These are phyloP conservation scores for Pangasius macronema DNA, from an alignment of 2,797 vertebrate genomes.

Conservation along the genomic window DNA sequence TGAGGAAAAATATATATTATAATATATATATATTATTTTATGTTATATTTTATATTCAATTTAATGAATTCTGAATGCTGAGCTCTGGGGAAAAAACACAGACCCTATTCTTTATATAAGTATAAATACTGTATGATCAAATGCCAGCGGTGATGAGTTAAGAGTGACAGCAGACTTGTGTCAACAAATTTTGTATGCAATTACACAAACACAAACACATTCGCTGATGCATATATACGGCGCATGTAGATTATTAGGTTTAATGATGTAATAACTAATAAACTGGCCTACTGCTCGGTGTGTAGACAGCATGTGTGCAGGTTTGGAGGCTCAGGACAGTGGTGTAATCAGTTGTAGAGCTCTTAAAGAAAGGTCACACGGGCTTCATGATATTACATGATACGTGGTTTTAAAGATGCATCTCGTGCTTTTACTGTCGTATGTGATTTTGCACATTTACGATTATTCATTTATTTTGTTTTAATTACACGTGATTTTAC, in stretches of 20 bases:
- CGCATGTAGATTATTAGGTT: background rate
- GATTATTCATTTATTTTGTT: background rate
- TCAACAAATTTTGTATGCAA: background rate
- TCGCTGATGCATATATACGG: background rate
- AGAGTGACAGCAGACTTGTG: conserved; percentile 65
- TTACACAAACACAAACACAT: background rate
- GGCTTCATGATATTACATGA: background rate
- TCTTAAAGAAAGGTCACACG: background rate
- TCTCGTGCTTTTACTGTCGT: background rate
- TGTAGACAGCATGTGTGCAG: background rate
- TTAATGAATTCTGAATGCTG: conserved; percentile 70
- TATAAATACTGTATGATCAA: conserved; percentile 67
- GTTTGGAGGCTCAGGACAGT: background rate
- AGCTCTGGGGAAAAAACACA: conserved; percentile 69
- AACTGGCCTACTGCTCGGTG: background rate
- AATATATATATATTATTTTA: conserved; percentile 74
- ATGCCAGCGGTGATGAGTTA: conserved; percentile 75
- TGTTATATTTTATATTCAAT: conserved; percentile 69
- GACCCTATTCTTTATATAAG: conserved; percentile 75
- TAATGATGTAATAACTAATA: background rate
- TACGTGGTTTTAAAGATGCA: background rate
- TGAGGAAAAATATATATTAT: conserved; percentile 27
- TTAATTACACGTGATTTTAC: background rate
- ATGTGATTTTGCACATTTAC: background rate
- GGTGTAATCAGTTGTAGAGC: background rate